Evolutionary conservation across 2,113 vertebrate genomes (phyloP).

Genomic region (Pomatorhinus ruficollis): DNA sequence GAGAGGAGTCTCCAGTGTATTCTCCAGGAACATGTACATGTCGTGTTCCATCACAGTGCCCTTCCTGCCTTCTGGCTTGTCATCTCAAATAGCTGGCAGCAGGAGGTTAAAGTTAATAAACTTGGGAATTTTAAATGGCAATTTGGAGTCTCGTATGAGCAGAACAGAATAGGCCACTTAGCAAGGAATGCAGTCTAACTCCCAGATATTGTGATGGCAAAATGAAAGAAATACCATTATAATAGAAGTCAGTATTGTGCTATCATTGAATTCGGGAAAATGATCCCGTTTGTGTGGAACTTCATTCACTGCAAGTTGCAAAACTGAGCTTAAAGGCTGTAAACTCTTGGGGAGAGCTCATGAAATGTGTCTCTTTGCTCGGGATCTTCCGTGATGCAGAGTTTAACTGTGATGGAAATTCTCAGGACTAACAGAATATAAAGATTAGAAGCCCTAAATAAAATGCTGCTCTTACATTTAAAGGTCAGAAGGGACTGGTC

Average conservation of each 20-base stretch:
- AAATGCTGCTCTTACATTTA: background rate
- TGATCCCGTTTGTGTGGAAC: background rate
- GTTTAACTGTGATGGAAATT: background rate
- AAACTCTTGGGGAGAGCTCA: background rate
- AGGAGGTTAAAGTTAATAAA: background rate
- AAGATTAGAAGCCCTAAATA: background rate
- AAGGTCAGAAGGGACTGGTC: background rate
- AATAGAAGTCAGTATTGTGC: background rate
- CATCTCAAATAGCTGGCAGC: background rate
- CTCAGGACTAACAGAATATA: background rate
- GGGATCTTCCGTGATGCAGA: background rate
- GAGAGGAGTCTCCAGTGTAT: background rate
- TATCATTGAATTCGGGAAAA: constrained; percentile 1
- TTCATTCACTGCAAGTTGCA: background rate
- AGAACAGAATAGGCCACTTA: background rate
- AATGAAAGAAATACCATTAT: background rate
- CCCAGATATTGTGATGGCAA: background rate
- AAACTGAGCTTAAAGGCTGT: background rate
- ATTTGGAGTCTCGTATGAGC: background rate
- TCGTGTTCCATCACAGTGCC: background rate
- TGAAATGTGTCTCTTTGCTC: background rate
- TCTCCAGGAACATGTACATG: background rate
- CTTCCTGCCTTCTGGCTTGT: background rate
- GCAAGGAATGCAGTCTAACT: background rate
- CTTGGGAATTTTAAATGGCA: background rate